Evolutionary conservation across 2,113 vertebrate genomes (phyloP).

Genomic region (Bostrychus sinensis): DNA sequence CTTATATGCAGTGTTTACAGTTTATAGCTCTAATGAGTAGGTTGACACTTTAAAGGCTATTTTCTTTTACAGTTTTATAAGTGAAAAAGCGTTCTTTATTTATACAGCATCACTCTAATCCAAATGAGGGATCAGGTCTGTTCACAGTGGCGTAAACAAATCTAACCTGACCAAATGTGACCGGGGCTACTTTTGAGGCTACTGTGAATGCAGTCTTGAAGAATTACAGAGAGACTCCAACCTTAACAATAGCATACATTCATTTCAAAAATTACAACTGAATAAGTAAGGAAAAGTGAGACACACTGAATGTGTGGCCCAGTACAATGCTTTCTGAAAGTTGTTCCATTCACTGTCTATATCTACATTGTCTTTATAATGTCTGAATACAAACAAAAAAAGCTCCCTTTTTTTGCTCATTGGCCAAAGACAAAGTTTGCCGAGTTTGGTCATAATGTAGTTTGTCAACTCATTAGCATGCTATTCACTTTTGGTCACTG

Average conservation of each 20-base stretch:
- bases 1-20: no score
- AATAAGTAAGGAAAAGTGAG: slow-evolving; percentile 48
- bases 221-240: slow-evolving; percentile 61
- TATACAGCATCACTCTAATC: no score
- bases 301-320: slow-evolving; percentile 78
- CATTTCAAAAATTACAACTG: slow-evolving; percentile 71
- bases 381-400: slow-evolving; percentile 51
- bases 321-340: slow-evolving; percentile 82
- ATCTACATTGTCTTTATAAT: slow-evolving; percentile 63
- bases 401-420: slow-evolving; percentile 65
- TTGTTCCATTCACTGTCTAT: slow-evolving; percentile 55
- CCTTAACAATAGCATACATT: slow-evolving; percentile 84
- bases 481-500: slow-evolving; percentile 86
- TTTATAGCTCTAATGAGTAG: no score
- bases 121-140: no score
- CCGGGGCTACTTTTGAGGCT: background rate
- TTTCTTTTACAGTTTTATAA: no score
- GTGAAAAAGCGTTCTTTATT: no score
- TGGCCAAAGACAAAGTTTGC: slow-evolving; percentile 76
- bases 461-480: slow-evolving; percentile 46
- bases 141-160: no score
- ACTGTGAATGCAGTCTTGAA: slow-evolving; percentile 33
- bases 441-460: slow-evolving; percentile 74
- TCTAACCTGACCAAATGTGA: no score
- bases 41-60: no score